Base-by-base conservation (phyloP, 1,140 invertebrate genomes). In the Gryon sp. region DNA sequence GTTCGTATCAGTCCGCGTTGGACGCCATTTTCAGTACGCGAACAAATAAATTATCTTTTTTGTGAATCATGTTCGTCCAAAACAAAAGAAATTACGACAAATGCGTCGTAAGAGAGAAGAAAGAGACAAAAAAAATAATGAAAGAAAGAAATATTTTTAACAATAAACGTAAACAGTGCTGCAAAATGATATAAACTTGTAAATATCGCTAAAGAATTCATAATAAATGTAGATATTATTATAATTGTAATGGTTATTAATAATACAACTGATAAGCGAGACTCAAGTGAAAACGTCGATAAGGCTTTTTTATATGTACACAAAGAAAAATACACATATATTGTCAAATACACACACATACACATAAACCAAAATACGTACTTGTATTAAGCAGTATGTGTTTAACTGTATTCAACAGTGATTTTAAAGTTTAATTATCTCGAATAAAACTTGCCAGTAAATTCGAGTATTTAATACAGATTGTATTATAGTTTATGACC, bases 281-380 rank as follows among this genome's bases (percentile, higher is more conserved):
- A 81, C 70, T 82, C 80, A 78, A 85, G 78, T 83, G 80, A 79
- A 84, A 84, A 80, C 84, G 81, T 84, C 79, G 82, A 86, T 83
- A 84, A 84, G 57, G 84, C 84, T 85, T 85, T 86, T 86, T 84
- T 86, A 85, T 85, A 87, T 85, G 78, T 85, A 84, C 78, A 84
- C 78, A 45, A 41, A 73, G 8, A 73, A 40, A 73, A 32, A 77
- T 24, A 79, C 52, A 76, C 38, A 46, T 30, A 12, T 34, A 68
- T n/a, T n/a, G n/a, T n/a, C n/a, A n/a, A n/a, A 73, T 34, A 76
- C 24, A 79, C 52, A 75, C 38, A 57, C 36, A 12, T 34, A 72
- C 57, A 59, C 36, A 81, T 46, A 76, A 60, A 57, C 32, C 26
- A 63, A 63, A 63, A 50, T 40, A 79, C 52, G 34, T 70, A 68